Conservation (phyloP, 2,797 vertebrate genomes). For the Chromis chromis region DNA sequence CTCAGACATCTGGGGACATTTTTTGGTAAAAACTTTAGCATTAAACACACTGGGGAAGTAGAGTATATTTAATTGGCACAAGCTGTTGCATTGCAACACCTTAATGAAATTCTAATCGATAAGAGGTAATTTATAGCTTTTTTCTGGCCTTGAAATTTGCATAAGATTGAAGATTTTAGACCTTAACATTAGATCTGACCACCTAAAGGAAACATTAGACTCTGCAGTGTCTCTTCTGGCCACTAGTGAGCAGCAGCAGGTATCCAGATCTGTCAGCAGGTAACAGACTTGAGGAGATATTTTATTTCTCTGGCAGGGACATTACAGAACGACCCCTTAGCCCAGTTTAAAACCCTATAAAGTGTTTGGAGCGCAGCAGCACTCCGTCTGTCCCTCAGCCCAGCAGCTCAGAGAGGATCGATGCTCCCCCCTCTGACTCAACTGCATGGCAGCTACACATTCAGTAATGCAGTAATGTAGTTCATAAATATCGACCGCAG, state of each 20-base stretch:
- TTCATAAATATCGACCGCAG: conserved; percentile 82
- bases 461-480: conserved; percentile 73
- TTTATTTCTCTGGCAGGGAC: conserved; percentile 36
- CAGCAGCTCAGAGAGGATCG: conserved; percentile 51
- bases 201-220: not conserved
- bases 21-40: conserved; percentile 9
- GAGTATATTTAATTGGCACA: no score
- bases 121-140: not conserved
- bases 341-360: conserved; percentile 44
- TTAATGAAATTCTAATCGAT: no score
- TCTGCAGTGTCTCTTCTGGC: conserved; percentile 57
- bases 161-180: not conserved
- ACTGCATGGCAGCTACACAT: conserved; percentile 62
- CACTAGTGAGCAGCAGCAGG: conserved; percentile 73
- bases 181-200: not conserved
- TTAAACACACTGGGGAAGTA: no score
- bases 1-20: conserved; percentile 14
- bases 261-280: conserved; percentile 40
- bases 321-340: conserved; percentile 30
- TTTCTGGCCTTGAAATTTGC: not conserved
- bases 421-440: conserved; percentile 51
- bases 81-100: no score
- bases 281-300: conserved; percentile 42
- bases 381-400: conserved; percentile 38
- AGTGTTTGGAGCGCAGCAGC: conserved; percentile 45